A percentile compares a stretch with the other conserved stretches of the same genome.
These are phyloP conservation scores for Tupaia chinensis DNA, from an alignment of 2,113 vertebrate species.

Conservation along the genomic window DNA sequence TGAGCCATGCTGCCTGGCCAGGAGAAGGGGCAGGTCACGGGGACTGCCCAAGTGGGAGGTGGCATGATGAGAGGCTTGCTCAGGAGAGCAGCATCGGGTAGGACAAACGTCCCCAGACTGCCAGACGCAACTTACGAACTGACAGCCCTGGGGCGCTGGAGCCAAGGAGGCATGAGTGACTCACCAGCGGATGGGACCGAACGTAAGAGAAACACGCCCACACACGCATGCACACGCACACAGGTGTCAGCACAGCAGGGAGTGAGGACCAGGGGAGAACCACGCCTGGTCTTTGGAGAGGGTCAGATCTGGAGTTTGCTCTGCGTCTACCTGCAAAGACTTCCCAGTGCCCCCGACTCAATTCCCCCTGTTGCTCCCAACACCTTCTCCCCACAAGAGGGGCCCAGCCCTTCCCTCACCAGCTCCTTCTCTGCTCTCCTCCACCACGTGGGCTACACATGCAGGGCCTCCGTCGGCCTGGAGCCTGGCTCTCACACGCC, in stretches of 20 bases:
- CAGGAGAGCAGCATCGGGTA: not conserved
- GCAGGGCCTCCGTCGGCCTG: not conserved
- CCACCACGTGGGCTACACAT: not conserved
- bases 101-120: rapidly evolving
- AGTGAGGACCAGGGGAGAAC: too few species aligned
- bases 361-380: not conserved
- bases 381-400: rapidly evolving
- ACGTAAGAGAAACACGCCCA: not conserved
- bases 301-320: not conserved
- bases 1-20: not conserved
- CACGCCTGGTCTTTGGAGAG: not conserved
- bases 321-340: not conserved
- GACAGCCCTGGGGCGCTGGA: not conserved
- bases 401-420: not conserved
- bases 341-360: not conserved
- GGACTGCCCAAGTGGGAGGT: not conserved
- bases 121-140: not conserved
- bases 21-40: not conserved
- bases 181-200: not conserved
- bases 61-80: not conserved
- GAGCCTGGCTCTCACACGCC: too few species aligned
- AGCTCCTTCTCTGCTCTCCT: not conserved
- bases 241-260: not conserved
- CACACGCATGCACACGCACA: not conserved
- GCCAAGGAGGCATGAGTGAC: not conserved